Evolutionary conservation across 2,888 invertebrate species (phyloP), one percentile per base, ranked within the genome.

Genomic region (Coelopa pilipes): DNA sequence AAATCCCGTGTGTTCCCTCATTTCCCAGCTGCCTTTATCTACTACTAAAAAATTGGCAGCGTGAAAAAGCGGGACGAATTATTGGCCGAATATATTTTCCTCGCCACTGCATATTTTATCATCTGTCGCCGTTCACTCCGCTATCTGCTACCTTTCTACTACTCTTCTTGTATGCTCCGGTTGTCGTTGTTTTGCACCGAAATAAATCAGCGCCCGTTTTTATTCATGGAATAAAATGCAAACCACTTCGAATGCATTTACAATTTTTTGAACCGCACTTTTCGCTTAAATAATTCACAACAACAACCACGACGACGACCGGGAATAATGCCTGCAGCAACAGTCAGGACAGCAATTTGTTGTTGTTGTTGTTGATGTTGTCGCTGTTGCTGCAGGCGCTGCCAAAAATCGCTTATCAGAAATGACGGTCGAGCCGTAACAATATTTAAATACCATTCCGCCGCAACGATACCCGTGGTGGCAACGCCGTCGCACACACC

Each of bases 211-310:
- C 53, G 34, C 21, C 15, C n/a, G n/a, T 15, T 63, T 45, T 46
- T 3, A 46, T 53, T 13, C 53, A 53, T 34, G 34, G 7, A 34
- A 34, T 34, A 34, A 34, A 34, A 34, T 34, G 34, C 34, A 34
- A 34, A 34, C 34, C 34, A 34, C 34, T 34, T 34, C 34, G 34
- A 34, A 34, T 34, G 34, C 34, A 34, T 34, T 34, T 34, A 34
- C 2, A 34, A 34, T 34, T 34, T 34, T 34, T 34, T 34, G 34
- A 34, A 69, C 45, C 45, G n/a, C 69, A 59, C 47, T 69, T 69
- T 57, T 69, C 17, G 59, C 62, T 62, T 59, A 69, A 69, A 45
- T 57, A 69, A 69, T 59, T 69, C 59, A 47, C 68, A 65, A 17
- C 65, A 65, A 19, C 17, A 15, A 47, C 45, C 3, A 47, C 49